These are phyloP conservation scores for Patagioenas fasciata DNA, from an alignment of 2,113 vertebrate genomes.

Conservation along the genomic window DNA sequence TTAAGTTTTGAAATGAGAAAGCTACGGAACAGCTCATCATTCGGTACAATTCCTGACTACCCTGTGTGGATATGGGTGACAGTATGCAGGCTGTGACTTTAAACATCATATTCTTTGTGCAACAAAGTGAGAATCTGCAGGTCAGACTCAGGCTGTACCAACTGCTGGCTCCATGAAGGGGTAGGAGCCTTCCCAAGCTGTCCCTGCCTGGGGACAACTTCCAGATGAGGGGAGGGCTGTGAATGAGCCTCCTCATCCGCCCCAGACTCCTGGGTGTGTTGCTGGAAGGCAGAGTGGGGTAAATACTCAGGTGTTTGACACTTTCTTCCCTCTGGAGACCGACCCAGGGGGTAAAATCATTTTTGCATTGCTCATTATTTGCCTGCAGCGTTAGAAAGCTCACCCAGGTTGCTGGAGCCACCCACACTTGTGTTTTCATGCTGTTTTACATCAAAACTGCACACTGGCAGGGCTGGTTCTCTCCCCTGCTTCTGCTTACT, in stretches of 20 bases:
- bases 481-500: neutral
- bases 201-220: neutral
- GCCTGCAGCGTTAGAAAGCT: neutral
- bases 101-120: neutral
- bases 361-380: neutral
- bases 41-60: neutral
- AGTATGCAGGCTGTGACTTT: neutral
- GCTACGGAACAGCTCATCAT: neutral
- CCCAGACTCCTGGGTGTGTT: neutral
- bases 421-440: neutral
- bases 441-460: neutral
- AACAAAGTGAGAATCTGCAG: neutral
- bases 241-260: neutral
- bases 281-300: neutral
- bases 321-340: neutral
- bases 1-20: neutral
- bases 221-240: neutral
- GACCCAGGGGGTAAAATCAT: neutral
- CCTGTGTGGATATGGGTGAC: neutral
- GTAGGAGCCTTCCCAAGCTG: neutral
- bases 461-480: neutral
- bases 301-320: neutral
- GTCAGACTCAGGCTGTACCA: neutral
- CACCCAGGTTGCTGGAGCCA: neutral
- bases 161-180: neutral